Evolutionary conservation across 2,797 vertebrate species (phyloP).

Genomic region (Pangasius sanitwongsei): DNA sequence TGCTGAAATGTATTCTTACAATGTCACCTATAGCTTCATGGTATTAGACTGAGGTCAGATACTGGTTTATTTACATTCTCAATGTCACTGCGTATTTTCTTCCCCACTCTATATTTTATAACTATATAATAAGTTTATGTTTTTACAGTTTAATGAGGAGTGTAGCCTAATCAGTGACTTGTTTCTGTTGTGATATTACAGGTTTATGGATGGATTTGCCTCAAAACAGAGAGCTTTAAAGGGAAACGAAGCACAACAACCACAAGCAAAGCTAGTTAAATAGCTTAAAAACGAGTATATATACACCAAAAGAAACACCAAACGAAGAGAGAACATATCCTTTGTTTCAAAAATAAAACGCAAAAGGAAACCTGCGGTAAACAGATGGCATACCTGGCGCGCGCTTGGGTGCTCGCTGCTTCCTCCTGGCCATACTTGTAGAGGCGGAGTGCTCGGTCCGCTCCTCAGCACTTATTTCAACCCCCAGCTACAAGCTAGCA

Average conservation of each 20-base stretch:
- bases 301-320: neutral
- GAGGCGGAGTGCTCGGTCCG: neutral
- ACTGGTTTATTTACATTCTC: neutral
- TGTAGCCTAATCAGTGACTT: neutral
- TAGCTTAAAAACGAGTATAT: too few relatives aligned
- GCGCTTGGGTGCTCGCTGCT: conserved; percentile 97
- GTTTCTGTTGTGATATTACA: neutral
- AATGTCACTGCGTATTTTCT: neutral
- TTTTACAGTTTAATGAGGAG: neutral
- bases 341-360: neutral
- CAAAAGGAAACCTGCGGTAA: neutral
- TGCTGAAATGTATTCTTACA: too few relatives aligned
- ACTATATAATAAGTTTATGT: too few relatives aligned
- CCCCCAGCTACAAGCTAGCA: neutral
- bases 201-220: neutral
- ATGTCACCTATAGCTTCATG: neutral
- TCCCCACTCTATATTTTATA: neutral
- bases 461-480: conserved; percentile 17
- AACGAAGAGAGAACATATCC: neutral
- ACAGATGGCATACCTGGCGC: conserved; percentile 86
- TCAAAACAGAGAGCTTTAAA: neutral
- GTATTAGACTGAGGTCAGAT: neutral
- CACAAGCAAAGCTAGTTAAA: neutral
- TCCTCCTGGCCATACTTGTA: conserved; percentile 91
- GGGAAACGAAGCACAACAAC: neutral